Evolutionary conservation across 2,888 invertebrate species (phyloP), one percentile per base, ranked within the genome.

Genomic region (Leptura quadrifasciata): DNA sequence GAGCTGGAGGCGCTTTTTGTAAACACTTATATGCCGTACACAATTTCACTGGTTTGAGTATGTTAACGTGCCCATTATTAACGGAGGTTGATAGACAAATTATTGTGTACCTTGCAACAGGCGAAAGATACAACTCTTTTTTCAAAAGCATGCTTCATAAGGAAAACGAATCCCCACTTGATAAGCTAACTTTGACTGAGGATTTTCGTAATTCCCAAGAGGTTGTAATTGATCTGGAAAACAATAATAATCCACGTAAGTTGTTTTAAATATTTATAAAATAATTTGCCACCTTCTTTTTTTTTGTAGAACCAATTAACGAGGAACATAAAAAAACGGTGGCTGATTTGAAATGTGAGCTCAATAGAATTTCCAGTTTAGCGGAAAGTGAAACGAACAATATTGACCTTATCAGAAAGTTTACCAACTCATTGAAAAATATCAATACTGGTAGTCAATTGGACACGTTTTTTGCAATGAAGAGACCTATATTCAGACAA

Each of bases 41-140:
- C 35, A 18, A 54, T 54, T 54, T 18, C 54, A 18, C 54, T 54
- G 54, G 17, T n/a, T 54, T 54, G 18, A n/a, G 18, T 54, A 54
- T 54, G 54, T 54, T 54, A 54, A 54, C 54, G 54, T 54, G 54
- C 54, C 54, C 54, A 54, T 54, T 54, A 18, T 54, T 54, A 54
- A 54, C 18, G n/a, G 54, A 54, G 54, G 54, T 17, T 54, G 54
- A 54, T 54, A 54, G 54, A 54, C 54, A 18, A 54, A 54, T 54
- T 54, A 54, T 54, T 54, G 17, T 54, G 54, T 54, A 54, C 54
- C 54, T 5, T 54, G 18, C 54, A 54, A 54, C n/a, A 54, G 54
- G 35, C 35, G 35, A 35, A 35, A 35, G 35, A 35, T 35, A 54
- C 54, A 54, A 54, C 54, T 17, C 54, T n/a, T 54, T 54, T 54